Evolutionary conservation across 2,888 invertebrate species (phyloP).

Genomic region (Caenorhabditis doughertyi): DNA sequence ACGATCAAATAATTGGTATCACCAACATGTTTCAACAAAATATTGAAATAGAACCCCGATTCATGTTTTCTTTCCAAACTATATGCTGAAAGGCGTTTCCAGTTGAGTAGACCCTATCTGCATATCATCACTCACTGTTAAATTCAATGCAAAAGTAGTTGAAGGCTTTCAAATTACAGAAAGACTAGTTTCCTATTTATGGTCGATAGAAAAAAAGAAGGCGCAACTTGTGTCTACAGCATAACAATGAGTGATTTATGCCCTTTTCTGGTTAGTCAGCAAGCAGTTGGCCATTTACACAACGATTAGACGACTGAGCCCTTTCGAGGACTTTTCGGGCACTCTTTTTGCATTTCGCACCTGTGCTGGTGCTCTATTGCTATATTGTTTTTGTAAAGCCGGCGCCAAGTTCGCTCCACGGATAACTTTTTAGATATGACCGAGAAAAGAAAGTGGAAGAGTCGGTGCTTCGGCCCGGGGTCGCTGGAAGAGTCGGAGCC

Average conservation of each 20-base stretch:
- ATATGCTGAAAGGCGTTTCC: no score
- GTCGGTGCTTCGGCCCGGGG: no score
- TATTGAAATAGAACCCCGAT: no score
- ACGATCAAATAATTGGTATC: slow-evolving; percentile 19
- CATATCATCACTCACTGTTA: no score
- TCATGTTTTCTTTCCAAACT: no score
- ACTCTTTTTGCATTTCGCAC: slow-evolving; percentile 38
- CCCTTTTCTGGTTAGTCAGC: slow-evolving; percentile 41
- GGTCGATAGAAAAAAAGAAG: slow-evolving; percentile 11
- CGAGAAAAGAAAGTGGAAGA: no score
- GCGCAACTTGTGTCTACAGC: slow-evolving; percentile 23
- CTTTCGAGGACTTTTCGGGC: not conserved
- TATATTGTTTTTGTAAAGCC: no score
- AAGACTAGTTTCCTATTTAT: slow-evolving; percentile 18
- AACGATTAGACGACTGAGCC: slow-evolving; percentile 6
- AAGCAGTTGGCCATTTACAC: slow-evolving; percentile 13
- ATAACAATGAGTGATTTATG: slow-evolving; percentile 61
- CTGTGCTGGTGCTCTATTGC: slow-evolving; percentile 9
- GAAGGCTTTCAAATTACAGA: slow-evolving; percentile 20
- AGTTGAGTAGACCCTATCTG: no score
- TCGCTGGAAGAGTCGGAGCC: no score
- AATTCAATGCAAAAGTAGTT: not conserved
- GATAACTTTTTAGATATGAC: no score
- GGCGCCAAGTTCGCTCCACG: no score
- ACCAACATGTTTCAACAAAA: not conserved